Base-by-base conservation (phyloP, 2,888 invertebrate genomes). In the Molorchus minor region DNA sequence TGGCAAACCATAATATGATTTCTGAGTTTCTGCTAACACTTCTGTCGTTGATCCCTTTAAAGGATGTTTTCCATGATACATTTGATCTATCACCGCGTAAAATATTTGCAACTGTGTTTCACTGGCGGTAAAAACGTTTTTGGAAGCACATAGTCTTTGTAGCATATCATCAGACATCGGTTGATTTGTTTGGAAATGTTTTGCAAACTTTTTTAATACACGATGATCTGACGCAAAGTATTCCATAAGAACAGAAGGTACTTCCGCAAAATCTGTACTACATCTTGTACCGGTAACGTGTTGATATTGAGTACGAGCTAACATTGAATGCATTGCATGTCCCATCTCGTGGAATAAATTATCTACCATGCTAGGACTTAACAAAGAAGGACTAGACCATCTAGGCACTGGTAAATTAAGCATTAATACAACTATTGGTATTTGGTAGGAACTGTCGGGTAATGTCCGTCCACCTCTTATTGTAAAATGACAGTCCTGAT, bases 271-370 rank as follows among this genome's bases (percentile, higher is more conserved):
- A 83, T 99, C 99, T 2, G 98, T 98, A 65, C 94, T 88, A 78
- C 98, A 98, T 56, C 99, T 85, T 0, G 99, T 99, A 60, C 98
- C 98, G 2, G 97, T 92, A 40, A 98, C 96, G 82, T 99, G 98
- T 81, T 99, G 99, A 62, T 97, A 94, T 61, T 88, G 86, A 0
- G 98, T 97, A 63, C 97, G 86, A 1, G 95, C 99, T 68, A 99
- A 82, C 96, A 99, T 98, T 13, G 98, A 97, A 82, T 99, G 99
- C 87, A 98, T 90, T 12, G 98, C 99, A 83, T 99, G 99, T 0
- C 99, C 99, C 90, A 96, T 91, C 84, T 99, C 98, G 80, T 99
- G 99, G 81, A 98, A 98, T 66, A 99, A 84, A 83, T 98, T 99
- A 81, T 98, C 98, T 5, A 98, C 91, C 74, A 93, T 91, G 13